A percentile compares a stretch with the other conserved stretches of the same genome.
phyloP scores from a whole-genome alignment of 2,797 vertebrate species.

The Etheostoma perlongum region DNA sequence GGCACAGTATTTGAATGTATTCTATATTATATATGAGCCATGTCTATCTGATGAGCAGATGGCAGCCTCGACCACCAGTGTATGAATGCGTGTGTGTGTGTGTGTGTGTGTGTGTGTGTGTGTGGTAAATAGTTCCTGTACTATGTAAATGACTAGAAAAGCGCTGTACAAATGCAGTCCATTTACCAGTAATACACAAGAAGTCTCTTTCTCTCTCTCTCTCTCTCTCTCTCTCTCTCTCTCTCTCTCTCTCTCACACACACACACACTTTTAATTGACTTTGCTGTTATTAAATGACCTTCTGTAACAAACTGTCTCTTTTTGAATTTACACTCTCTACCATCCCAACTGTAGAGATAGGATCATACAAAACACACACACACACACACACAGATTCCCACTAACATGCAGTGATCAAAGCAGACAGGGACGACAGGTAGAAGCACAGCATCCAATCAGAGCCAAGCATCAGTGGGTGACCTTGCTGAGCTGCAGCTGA shows the following conservation, averaged over 20 bases:
- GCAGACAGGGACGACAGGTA: conserved; percentile 89
- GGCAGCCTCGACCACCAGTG: too few relatives aligned
- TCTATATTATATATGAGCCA: too few relatives aligned
- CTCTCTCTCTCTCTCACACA: background rate
- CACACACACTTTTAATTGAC: conserved; percentile 87
- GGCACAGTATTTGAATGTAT: too few relatives aligned
- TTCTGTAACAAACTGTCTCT: conserved; percentile 90
- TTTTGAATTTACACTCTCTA: conserved; percentile 88
- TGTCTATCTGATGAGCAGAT: too few relatives aligned
- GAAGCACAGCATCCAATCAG: conserved; percentile 88
- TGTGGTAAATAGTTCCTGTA: too few relatives aligned
- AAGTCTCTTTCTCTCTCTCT: background rate
- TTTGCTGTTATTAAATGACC: conserved; percentile 95
- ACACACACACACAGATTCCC: conserved; percentile 24
- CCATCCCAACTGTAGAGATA: conserved; percentile 53
- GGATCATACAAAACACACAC: background rate
- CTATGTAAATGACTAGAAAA: too few relatives aligned
- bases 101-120: too few relatives aligned
- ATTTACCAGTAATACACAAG: background rate
- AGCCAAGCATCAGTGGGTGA: conserved; percentile 83
- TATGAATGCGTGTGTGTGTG: too few relatives aligned
- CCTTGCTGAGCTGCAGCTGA: conserved; percentile 91
- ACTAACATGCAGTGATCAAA: conserved; percentile 87
- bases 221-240: background rate
- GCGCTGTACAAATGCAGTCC: too few relatives aligned